These are phyloP conservation scores for Homalodisca vitripennis DNA, from an alignment of 1,140 invertebrate genomes.

Conservation along the genomic window DNA sequence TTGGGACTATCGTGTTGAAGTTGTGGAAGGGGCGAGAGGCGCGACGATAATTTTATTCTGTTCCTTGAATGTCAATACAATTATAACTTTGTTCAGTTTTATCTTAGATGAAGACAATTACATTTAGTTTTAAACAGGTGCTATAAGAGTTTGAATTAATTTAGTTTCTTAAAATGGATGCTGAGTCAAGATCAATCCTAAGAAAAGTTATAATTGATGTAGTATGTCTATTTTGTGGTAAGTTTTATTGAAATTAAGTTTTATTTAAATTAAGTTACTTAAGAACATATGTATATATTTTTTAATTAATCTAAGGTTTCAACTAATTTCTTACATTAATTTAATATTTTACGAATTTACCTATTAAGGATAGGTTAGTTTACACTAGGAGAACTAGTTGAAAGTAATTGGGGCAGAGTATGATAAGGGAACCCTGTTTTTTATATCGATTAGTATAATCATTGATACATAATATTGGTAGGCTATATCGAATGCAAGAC, in stretches of 20 bases:
- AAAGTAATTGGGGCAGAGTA: background rate
- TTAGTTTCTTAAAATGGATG: conserved; percentile 7
- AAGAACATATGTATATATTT: background rate
- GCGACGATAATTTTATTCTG: no score
- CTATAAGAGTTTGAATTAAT: no score
- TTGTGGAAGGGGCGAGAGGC: no score
- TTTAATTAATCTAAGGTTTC: background rate
- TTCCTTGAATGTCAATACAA: no score
- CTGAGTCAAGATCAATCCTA: conserved; percentile 31
- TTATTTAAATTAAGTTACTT: background rate
- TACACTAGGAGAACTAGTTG: background rate
- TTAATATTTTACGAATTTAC: background rate
- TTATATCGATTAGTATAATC: no score
- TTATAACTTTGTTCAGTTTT: no score
- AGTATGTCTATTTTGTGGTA: conserved; percentile 33
- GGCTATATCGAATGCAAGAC: no score
- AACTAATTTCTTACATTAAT: background rate
- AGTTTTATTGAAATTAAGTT: background rate
- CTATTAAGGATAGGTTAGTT: background rate
- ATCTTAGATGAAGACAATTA: no score
- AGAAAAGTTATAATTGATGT: conserved; percentile 33
- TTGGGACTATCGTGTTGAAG: no score
- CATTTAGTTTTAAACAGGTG: no score
- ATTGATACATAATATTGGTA: background rate
- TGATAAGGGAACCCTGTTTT: background rate